Evolutionary conservation across 2,113 vertebrate genomes (phyloP), one percentile per base, ranked within the genome.

Genomic region (Oceanites oceanicus): DNA sequence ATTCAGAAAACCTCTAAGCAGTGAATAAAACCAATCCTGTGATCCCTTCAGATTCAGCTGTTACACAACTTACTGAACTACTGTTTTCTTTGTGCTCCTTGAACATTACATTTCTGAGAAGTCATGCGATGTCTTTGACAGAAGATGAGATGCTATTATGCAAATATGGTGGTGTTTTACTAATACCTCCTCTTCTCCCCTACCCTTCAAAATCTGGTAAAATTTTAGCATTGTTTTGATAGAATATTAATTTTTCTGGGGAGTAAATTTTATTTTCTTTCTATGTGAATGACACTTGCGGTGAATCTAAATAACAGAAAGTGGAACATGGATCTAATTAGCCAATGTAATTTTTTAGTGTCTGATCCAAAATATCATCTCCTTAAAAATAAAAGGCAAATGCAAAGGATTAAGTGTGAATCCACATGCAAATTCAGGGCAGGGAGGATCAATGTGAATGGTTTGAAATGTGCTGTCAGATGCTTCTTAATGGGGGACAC

Each of bases 401-500:
- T 6, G 4, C 12, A 56, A 68, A 87, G 7, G 61, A 56, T 49
- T 45, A 27, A 42, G 13, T 49, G 25, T 82, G 50, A 70, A 67
- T 56, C 26, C 30, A 87, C 66, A 58, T 50, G n/a, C 13, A 77
- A 53, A 29, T 21, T 70, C 7, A 16, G 71, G 86, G 62, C 66
- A 76, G 67, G 21, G 15, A 44, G 34, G 36, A 82, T 94, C 80
- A 89, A 86, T 65, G 29, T 40, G 81, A 36, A 55, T 59, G 85
- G 40, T 89, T 71, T 83, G 73, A 94, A 96, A 91, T 67, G 61
- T 56, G 47, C 85, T 90, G 58, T 86, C 87, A 95, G 49, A 76
- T 73, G 58, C 25, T 92, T 18, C 66, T 91, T 92, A 94, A 79
- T 72, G 88, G 92, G 78, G 65, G 19, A 59, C 49, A n/a, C 83